Evolutionary conservation across 2,797 vertebrate genomes (phyloP).

Genomic region (Scarus forsteni): DNA sequence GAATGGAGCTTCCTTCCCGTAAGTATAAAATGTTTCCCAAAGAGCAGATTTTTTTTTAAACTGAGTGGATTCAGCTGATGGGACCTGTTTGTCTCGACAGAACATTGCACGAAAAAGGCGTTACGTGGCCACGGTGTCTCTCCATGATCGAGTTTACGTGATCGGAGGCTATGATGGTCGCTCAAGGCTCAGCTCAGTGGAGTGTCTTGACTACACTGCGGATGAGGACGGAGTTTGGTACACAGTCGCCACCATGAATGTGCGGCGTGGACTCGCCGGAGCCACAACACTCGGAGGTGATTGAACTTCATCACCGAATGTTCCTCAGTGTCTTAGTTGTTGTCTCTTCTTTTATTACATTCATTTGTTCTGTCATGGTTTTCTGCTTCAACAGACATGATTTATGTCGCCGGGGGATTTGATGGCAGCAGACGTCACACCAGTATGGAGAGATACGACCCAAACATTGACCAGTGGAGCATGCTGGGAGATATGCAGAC

Average conservation of each 20-base stretch:
- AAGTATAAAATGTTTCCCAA: constrained; percentile 67
- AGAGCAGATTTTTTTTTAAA: neutral
- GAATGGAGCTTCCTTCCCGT: constrained; percentile 98
- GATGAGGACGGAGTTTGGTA: constrained; percentile 99
- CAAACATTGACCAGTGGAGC: constrained; percentile 99
- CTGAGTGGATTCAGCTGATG: constrained; percentile 5
- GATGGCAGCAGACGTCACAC: constrained; percentile 97
- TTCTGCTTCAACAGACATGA: constrained; percentile 90
- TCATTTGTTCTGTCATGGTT: neutral
- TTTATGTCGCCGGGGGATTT: constrained; percentile 97
- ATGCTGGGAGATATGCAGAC: constrained; percentile 99
- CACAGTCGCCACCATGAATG: constrained; percentile 98
- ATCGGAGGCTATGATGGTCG: constrained; percentile 97
- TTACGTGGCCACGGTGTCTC: constrained; percentile 95
- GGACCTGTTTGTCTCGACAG: constrained; percentile 68
- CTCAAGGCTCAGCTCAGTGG: constrained; percentile 96
- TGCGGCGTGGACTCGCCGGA: constrained; percentile 93
- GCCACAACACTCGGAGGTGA: constrained; percentile 96
- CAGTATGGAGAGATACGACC: constrained; percentile 98
- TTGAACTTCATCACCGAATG: neutral
- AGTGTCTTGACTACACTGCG: constrained; percentile 95
- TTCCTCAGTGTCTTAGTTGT: neutral
- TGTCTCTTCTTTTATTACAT: neutral
- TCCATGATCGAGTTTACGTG: constrained; percentile 96
- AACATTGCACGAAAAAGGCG: constrained; percentile 96